phyloP scores from a whole-genome alignment of 2,888 invertebrate species.

The Diarsia brunnea region DNA sequence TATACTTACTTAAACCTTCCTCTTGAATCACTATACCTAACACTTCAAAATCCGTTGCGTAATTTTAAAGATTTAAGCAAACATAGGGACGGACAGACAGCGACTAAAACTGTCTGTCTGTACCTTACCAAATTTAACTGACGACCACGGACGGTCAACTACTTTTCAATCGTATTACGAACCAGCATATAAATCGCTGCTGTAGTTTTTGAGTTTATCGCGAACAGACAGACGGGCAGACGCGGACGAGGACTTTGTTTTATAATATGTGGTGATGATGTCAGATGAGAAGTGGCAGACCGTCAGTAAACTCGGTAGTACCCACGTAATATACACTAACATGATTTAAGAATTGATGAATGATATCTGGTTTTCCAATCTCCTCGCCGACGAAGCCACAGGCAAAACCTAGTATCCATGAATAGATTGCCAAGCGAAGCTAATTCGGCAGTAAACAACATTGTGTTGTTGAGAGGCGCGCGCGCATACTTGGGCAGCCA shows the following conservation, averaged over 20 bases:
- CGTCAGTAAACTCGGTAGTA: background rate
- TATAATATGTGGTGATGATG: background rate
- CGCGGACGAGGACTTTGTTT: too few species aligned
- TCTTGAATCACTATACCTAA: too few species aligned
- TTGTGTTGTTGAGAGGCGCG: constrained; percentile 25
- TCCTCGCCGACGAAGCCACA: background rate
- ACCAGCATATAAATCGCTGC: too few species aligned
- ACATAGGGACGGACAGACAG: too few species aligned
- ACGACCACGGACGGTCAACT: too few species aligned
- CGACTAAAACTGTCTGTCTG: background rate
- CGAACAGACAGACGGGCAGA: too few species aligned
- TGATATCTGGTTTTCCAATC: background rate
- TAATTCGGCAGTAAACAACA: constrained; percentile 40
- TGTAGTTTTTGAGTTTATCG: too few species aligned
- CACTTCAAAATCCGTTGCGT: too few species aligned
- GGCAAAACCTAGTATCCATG: constrained; percentile 1
- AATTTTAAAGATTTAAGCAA: too few species aligned
- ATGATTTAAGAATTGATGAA: background rate
- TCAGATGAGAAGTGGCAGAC: background rate
- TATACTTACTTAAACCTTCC: too few species aligned
- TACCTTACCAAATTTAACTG: background rate
- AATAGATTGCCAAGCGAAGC: constrained; percentile 26
- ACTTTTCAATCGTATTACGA: too few species aligned
- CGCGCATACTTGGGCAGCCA: constrained; percentile 15
- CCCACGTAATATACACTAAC: background rate